phyloP scores from a whole-genome alignment of 2,797 vertebrate genomes.

The Peromyscus eremicus region DNA sequence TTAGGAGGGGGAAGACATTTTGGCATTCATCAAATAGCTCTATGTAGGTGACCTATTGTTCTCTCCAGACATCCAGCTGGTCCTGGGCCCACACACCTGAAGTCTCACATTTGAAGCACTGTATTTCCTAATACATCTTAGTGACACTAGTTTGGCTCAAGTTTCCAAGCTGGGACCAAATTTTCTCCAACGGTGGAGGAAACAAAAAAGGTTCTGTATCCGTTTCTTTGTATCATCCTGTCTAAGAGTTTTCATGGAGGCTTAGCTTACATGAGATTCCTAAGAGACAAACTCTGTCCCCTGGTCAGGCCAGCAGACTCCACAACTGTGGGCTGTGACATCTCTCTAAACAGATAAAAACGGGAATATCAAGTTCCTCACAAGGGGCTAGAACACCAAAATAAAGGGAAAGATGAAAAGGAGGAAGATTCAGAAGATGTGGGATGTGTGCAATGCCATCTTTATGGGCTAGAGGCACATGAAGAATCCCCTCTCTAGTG shows the following conservation, averaged over 20 bases:
- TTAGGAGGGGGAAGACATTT: conserved; percentile 44
- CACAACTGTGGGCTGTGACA: not conserved
- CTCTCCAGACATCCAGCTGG: conserved; percentile 51
- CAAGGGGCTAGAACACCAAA: not conserved
- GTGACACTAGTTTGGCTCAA: conserved; percentile 51
- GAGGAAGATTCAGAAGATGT: rapidly evolving
- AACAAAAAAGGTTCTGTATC: not conserved
- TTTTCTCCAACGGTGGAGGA: not conserved
- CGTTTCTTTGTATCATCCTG: not conserved
- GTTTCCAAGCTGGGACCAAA: conserved; percentile 13
- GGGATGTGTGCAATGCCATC: no score
- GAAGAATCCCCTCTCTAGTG: not conserved
- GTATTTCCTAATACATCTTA: conserved; percentile 27
- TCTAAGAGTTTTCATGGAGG: not conserved
- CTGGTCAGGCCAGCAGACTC: not conserved
- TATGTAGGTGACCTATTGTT: conserved; percentile 36
- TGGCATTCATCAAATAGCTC: conserved; percentile 63
- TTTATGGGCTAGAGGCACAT: not conserved
- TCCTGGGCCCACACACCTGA: conserved; percentile 38
- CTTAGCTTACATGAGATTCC: conserved; percentile 11
- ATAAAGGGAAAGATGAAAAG: not conserved
- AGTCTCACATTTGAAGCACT: conserved; percentile 4
- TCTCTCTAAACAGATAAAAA: not conserved
- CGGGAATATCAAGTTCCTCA: not conserved
- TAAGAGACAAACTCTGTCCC: not conserved